Evolutionary conservation across 2,113 vertebrate genomes (phyloP), one percentile per base, ranked within the genome.

Genomic region (Halichoerus grypus): DNA sequence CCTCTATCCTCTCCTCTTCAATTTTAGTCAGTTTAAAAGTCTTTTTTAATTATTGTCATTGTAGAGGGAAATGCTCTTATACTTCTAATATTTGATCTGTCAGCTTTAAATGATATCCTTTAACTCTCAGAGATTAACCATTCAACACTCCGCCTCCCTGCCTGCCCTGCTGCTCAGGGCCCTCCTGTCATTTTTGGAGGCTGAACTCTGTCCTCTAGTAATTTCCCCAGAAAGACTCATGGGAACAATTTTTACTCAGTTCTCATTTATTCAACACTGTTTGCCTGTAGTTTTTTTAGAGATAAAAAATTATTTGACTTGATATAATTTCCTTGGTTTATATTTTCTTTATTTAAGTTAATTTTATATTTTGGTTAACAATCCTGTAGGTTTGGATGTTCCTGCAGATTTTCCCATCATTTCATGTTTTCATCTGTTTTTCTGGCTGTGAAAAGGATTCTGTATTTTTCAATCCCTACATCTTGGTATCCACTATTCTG

Each of bases 31-130:
- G 33, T 72, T 93, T 83, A 71, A 88, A 69, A 88, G 51, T 33
- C 11, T 76, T 94, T 53, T 95, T 61, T 31, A n/a, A 80, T 81
- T 46, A 89, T 83, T 92, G 85, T 71, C 46, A 53, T 90, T 67
- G 49, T 59, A 81, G 36, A 81, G 11, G 63, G 96, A 96, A 63
- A 86, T 96, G 53, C 22, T 97, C 53, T 76, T 83, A 18, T 24
- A 7, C 5, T 74, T 63, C 7, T 59, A 21, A 59, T 85, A 72
- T 92, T 96, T 92, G 53, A 94, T 72, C 49, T 92, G 39, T 94
- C 42, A 92, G n/a, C 31, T 88, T 96, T 81, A 84, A 92, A 46
- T 80, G 39, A 74, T 81, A 53, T 19, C 24, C 42, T 92, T 88
- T 63, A 83, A 74, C 42, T 85, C 26, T 36, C 24, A 76, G n/a